Evolutionary conservation across 2,797 vertebrate species (phyloP).

Genomic region (Falco rusticolus): DNA sequence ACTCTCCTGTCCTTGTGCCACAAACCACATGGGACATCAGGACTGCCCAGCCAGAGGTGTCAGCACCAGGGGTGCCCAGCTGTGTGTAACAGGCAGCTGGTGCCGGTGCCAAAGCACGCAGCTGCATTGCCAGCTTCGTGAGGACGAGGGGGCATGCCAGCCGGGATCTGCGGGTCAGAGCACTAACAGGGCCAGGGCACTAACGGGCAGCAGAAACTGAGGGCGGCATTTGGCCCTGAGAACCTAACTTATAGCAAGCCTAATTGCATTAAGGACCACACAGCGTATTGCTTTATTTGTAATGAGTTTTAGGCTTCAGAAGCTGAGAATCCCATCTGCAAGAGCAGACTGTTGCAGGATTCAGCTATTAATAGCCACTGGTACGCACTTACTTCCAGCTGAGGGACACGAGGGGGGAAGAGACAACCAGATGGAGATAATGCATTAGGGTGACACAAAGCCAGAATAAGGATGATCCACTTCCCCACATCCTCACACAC

Average conservation of each 20-base stretch:
- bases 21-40: fast-evolving
- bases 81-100: not conserved
- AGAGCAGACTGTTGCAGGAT: constrained; percentile 75
- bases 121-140: fast-evolving
- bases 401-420: constrained; percentile 63
- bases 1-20: not conserved
- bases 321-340: constrained; percentile 76
- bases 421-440: constrained; percentile 78
- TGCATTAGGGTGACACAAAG: constrained; percentile 59
- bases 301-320: constrained; percentile 69
- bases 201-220: not conserved
- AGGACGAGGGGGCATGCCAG: not conserved
- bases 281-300: constrained; percentile 55
- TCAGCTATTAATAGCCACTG: constrained; percentile 79
- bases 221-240: not conserved
- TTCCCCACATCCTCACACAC: constrained; percentile 42
- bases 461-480: constrained; percentile 68
- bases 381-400: constrained; percentile 71
- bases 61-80: not conserved
- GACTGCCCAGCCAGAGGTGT: not conserved
- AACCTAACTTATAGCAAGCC: not conserved
- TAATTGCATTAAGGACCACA: constrained; percentile 67
- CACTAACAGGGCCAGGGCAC: not conserved
- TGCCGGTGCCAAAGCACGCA: fast-evolving
- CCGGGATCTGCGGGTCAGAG: not conserved